A percentile compares a stretch with the other conserved stretches of the same genome.
These are phyloP conservation scores for Bombus waltoni DNA, from an alignment of 1,140 invertebrate genomes.

Conservation along the genomic window DNA sequence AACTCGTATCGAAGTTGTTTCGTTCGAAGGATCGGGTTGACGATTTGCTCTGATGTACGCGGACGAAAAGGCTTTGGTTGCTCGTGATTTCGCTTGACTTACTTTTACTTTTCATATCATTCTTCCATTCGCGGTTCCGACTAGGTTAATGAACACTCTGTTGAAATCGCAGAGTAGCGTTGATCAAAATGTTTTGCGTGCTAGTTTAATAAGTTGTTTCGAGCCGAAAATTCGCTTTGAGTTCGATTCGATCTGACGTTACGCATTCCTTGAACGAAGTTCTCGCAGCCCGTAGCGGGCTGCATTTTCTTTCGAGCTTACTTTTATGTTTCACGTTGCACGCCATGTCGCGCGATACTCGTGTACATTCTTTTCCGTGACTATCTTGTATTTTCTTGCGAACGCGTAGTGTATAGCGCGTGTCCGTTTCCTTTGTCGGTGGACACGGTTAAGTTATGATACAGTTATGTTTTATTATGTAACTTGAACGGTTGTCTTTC, in stretches of 20 bases:
- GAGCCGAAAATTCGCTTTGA: background rate
- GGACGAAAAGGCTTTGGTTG: too few species aligned
- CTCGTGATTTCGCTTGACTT: background rate
- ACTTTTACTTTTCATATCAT: background rate
- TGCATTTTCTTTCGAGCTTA: constrained; percentile 54
- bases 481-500: constrained; percentile 75
- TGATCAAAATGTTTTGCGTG: background rate
- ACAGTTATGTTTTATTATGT: constrained; percentile 69
- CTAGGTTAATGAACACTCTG: background rate
- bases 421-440: constrained; percentile 31
- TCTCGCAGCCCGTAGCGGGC: background rate
- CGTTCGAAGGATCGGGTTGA: background rate
- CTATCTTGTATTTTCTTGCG: constrained; percentile 38
- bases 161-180: background rate
- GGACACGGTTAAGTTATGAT: constrained; percentile 63
- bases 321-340: constrained; percentile 42
- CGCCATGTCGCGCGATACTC: constrained; percentile 26
- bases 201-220: background rate
- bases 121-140: background rate
- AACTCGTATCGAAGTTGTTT: background rate
- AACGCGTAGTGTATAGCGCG: constrained; percentile 65
- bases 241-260: background rate
- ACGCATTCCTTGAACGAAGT: too few species aligned
- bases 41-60: background rate
- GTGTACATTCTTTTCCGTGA: constrained; percentile 52